These are phyloP conservation scores for Tigriopus californicus DNA, from an alignment of 2,888 invertebrate genomes.

Conservation along the genomic window DNA sequence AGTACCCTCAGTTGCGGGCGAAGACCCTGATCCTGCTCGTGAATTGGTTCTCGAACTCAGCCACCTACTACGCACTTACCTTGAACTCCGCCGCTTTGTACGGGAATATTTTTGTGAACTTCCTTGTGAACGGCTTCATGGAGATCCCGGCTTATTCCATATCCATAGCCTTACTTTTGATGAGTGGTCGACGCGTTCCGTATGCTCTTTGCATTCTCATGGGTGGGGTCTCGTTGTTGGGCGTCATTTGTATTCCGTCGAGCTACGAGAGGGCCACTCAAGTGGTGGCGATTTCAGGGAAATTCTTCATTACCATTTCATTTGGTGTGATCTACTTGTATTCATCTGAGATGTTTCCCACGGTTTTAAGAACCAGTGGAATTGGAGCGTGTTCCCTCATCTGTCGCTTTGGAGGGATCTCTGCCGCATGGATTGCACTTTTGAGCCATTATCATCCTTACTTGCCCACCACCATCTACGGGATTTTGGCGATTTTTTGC, in stretches of 20 bases:
- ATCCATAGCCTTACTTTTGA: neutral
- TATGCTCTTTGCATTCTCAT: neutral
- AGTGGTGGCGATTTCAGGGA: slow-evolving; percentile 26
- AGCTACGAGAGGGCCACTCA: slow-evolving; percentile 8
- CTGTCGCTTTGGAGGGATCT: slow-evolving; percentile 29
- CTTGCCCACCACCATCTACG: no score
- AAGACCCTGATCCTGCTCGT: slow-evolving; percentile 2
- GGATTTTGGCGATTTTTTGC: no score
- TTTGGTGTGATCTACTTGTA: slow-evolving; percentile 30
- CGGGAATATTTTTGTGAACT: slow-evolving; percentile 5
- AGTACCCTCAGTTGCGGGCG: neutral
- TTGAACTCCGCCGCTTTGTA: neutral
- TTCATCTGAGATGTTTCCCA: slow-evolving; percentile 31
- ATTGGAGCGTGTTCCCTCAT: slow-evolving; percentile 29
- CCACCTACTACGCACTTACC: slow-evolving; percentile 10
- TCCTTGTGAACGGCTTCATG: neutral
- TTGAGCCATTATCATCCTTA: no score
- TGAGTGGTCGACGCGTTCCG: neutral
- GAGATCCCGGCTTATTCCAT: slow-evolving; percentile 1
- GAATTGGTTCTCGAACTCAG: slow-evolving; percentile 6
- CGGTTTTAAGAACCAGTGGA: slow-evolving; percentile 28
- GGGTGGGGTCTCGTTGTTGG: neutral
- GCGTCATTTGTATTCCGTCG: neutral
- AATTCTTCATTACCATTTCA: slow-evolving; percentile 28
- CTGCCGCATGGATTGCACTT: slow-evolving; percentile 26